These are phyloP conservation scores for Tubiluchus corallicola DNA, from an alignment of 2,888 invertebrate genomes.

Conservation along the genomic window DNA sequence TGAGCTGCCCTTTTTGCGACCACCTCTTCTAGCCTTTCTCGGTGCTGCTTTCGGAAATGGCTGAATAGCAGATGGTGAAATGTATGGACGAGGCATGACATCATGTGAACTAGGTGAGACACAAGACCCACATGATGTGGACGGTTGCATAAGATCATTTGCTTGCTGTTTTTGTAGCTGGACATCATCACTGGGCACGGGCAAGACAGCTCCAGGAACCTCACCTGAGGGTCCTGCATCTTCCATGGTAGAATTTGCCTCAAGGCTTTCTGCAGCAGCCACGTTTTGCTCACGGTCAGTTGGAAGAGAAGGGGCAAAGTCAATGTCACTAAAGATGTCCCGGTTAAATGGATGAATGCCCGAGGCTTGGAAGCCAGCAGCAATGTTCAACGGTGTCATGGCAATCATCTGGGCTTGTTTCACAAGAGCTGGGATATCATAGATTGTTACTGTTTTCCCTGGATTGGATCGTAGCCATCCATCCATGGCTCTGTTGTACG, in stretches of 20 bases:
- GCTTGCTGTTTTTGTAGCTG: slow-evolving; percentile 1
- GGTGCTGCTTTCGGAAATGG: slow-evolving; percentile 13
- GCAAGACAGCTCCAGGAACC: background rate
- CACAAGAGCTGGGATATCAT: background rate
- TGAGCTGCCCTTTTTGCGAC: slow-evolving; percentile 10
- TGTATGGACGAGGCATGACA: slow-evolving; percentile 2
- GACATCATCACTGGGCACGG: slow-evolving; percentile 1
- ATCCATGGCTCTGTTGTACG: background rate
- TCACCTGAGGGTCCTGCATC: slow-evolving; percentile 1
- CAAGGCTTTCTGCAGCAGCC: background rate
- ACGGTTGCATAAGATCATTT: slow-evolving; percentile 1
- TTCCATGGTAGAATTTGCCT: background rate
- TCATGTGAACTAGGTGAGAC: background rate
- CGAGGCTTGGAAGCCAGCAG: background rate
- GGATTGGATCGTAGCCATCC: background rate
- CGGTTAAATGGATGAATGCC: background rate
- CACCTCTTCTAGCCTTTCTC: slow-evolving; percentile 8
- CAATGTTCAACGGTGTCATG: background rate
- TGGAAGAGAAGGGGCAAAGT: background rate
- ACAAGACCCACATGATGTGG: background rate
- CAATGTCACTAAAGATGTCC: background rate
- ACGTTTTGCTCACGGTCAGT: slow-evolving; percentile 3
- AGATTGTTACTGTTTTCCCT: background rate
- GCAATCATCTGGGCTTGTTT: background rate
- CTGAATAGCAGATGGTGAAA: slow-evolving; percentile 9